Base-by-base conservation (phyloP, 2,113 vertebrate genomes). In the Cebidichthys violaceus region DNA sequence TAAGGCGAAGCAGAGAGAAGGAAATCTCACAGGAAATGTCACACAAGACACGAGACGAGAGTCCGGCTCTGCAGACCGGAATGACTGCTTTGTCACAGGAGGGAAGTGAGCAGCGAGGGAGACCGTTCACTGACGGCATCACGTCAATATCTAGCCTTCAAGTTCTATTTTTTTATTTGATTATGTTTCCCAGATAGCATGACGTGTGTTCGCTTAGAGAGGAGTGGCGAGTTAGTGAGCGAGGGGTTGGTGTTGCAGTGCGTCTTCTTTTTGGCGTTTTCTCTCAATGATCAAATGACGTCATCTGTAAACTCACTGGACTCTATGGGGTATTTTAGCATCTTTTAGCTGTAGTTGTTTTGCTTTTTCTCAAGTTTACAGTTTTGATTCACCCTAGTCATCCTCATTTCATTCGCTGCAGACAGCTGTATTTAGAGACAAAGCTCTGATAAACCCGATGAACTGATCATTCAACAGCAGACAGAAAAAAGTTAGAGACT, bases 1-100 rank as follows among this genome's bases (percentile, higher is more conserved):
- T 1, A 18, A n/a, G 13, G 18, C 20, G 33, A 69, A 29, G 70
- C 29, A 50, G 70, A 64, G 33, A 22, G 10, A 37, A 70, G 79
- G 77, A 88, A 82, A 41, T 66, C 61, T 67, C 81, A 75, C 76
- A 76, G 55, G 52, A 81, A 29, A 54, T 72, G 35, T n/a, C n/a
- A n/a, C n/a, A n/a, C n/a, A n/a, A n/a, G n/a, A 65, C 72, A 77
- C 24, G 18, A 79, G 39, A 77, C 55, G 64, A 75, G 31, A 54
- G 62, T 81, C 47, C 55, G 11, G 37, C 22, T 70, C 14, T 59
- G 78, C 67, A 75, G 75, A 85, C 70, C 64, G 79, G 81, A 88
- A 66, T 2, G 0, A 35, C 66, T 43, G 47, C 33, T 45, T 75
- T 57, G 65, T 75, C 61, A 47, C 65, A 70, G 59, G 7, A 76